Evolutionary conservation across 37 sponge, comb jelly and placozoan genomes (phyloP), one percentile per base, ranked within the genome.

Genomic region (Mnemiopsis leidyi): DNA sequence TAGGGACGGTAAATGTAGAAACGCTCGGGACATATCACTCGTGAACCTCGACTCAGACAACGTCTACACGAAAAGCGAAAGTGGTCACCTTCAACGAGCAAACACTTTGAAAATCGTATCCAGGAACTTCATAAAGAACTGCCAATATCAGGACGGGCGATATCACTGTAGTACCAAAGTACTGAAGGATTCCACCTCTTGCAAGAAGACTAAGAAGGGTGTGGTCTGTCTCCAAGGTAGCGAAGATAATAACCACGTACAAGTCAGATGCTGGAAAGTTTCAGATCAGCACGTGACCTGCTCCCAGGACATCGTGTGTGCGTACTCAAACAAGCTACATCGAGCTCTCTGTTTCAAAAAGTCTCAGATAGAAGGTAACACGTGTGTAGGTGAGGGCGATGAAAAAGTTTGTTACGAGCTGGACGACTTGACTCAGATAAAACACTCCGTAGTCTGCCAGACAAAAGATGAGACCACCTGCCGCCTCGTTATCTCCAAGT

Each of bases 361-460:
- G 30, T 3, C 2, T 25, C 25, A 71, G 30, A 5, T 29, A 71
- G n/a, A 71, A 48, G 61, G 61, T 18, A 13, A 48, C 61, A 48
- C 61, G 5, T 48, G 61, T 13, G 61, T 48, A 13, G 61, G 61
- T 48, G 9, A 48, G 61, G 61, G 61, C 5, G 61, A 48, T 48
- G 61, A 48, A 13, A 48, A 13, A 48, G 61, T 48, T 48, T 71
- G 75, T 71, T 71, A 71, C n/a, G n/a, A 71, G 75, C 30, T 71
- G 20, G 30, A 71, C 30, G 75, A 71, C 3, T 5, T 71, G 75
- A 23, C 75, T 5, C 30, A 28, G 25, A 28, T 71, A 71, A n/a
- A 71, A 71, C 75, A 71, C 75, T n/a, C 30, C 5, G 61, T 48
- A 23, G 75, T 71, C 75, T 28, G 75, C n/a, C 30, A 28, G 25